These are phyloP conservation scores for Xenentodon cancila DNA, from an alignment of 2,797 vertebrate species.

Conservation along the genomic window DNA sequence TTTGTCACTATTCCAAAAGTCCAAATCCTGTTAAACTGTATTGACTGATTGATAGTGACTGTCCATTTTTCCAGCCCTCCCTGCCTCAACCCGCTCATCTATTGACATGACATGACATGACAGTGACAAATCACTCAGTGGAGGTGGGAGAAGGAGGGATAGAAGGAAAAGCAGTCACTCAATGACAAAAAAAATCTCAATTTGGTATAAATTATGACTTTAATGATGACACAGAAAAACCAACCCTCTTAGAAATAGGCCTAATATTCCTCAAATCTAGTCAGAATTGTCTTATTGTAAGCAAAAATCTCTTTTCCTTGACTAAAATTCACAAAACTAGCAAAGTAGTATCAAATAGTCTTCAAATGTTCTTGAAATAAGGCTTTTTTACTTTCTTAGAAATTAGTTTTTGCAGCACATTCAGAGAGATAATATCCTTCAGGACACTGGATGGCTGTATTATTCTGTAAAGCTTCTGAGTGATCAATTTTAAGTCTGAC, in stretches of 20 bases:
- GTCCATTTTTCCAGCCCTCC: slow-evolving; percentile 46
- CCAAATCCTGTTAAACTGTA: slow-evolving; percentile 57
- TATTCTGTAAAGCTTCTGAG: background rate
- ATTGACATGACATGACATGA: slow-evolving; percentile 55
- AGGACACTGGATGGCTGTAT: slow-evolving; percentile 1
- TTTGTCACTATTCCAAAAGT: slow-evolving; percentile 53
- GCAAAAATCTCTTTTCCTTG: no score
- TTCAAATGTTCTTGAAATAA: no score
- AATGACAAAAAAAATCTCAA: slow-evolving; percentile 23
- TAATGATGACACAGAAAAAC: slow-evolving; percentile 6
- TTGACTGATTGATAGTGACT: slow-evolving; percentile 59
- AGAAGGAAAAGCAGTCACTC: slow-evolving; percentile 4
- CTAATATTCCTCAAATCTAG: no score
- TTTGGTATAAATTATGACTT: slow-evolving; percentile 27
- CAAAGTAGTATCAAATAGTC: no score
- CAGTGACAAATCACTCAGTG: slow-evolving; percentile 44
- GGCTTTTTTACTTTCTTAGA: no score
- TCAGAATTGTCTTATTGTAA: no score
- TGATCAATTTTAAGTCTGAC: background rate
- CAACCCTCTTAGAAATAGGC: no score
- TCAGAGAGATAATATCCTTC: slow-evolving; percentile 11
- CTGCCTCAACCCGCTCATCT: slow-evolving; percentile 18
- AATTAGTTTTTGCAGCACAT: no score
- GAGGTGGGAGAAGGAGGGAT: slow-evolving; percentile 18
- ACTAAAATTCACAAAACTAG: no score